A percentile compares a stretch with the other conserved stretches of the same genome.
Conservation (phyloP, 2,113 vertebrate genomes). For the Nothoprocta pentlandii region DNA sequence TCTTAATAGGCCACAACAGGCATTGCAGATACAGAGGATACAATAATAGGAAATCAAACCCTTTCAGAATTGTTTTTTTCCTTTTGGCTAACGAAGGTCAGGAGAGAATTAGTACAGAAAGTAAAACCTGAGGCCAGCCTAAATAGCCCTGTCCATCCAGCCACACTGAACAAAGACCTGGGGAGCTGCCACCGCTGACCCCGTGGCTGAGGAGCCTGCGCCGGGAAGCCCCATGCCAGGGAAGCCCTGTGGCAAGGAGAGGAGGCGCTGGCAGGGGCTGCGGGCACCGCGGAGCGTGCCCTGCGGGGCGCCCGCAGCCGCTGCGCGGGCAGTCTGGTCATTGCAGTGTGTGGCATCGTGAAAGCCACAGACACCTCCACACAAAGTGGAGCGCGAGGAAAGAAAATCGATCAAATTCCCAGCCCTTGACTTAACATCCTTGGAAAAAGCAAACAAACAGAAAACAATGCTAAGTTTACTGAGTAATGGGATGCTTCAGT, state of each 20-base stretch:
- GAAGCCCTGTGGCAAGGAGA: too few species aligned
- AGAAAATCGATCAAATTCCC: not conserved
- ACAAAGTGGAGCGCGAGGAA: not conserved
- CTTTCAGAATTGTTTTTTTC: slow-evolving; percentile 71
- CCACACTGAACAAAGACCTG: not conserved
- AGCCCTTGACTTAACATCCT: not conserved
- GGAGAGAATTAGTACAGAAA: slow-evolving; percentile 65
- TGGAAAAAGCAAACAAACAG: not conserved
- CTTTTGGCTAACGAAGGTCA: slow-evolving; percentile 74
- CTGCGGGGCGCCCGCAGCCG: too few species aligned
- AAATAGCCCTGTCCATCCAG: not conserved
- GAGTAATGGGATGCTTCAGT: not conserved
- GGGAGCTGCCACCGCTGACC: not conserved
- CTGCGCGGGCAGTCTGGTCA: too few species aligned
- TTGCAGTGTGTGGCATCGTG: too few species aligned
- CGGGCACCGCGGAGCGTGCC: too few species aligned
- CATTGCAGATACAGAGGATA: slow-evolving; percentile 61
- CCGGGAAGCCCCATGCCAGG: too few species aligned
- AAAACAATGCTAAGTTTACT: not conserved
- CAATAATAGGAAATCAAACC: slow-evolving; percentile 59
- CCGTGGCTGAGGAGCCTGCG: not conserved
- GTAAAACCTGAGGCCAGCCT: slow-evolving; percentile 43
- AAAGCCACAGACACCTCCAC: not conserved
- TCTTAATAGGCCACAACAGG: slow-evolving; percentile 75
- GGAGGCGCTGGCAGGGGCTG: too few species aligned